A percentile compares a stretch with the other conserved stretches of the same genome.
Evolutionary conservation across 2,113 vertebrate genomes (phyloP).

Genomic region (Petaurus breviceps): DNA sequence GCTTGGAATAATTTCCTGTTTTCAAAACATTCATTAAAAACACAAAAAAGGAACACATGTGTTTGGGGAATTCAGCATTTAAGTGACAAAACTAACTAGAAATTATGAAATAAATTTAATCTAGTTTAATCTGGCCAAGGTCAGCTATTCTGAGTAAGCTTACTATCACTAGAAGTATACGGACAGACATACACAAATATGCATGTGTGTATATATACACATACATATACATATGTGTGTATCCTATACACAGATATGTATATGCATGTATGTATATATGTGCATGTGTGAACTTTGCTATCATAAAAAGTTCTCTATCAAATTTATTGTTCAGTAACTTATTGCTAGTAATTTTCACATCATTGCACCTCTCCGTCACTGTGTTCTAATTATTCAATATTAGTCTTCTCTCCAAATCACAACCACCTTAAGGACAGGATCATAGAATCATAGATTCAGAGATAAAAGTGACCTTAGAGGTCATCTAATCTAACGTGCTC

Average conservation of each 20-base stretch:
- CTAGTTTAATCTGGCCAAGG: background rate
- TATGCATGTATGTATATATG: too few relatives aligned
- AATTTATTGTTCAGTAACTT: background rate
- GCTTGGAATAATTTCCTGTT: background rate
- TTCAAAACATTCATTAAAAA: background rate
- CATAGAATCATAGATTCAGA: background rate
- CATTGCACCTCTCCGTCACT: background rate
- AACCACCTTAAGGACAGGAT: background rate
- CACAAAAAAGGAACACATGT: background rate
- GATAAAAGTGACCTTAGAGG: background rate
- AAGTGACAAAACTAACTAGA: background rate
- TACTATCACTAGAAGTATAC: background rate
- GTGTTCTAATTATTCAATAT: background rate
- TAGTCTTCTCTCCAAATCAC: background rate
- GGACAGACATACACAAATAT: too few relatives aligned
- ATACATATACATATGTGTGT: too few relatives aligned
- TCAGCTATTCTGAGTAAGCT: background rate
- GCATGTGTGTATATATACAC: too few relatives aligned
- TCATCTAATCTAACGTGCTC: background rate
- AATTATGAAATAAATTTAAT: background rate
- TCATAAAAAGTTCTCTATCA: background rate
- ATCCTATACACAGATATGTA: too few relatives aligned
- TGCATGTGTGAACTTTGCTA: background rate
- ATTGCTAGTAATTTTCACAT: background rate
- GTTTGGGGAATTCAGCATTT: background rate